Conservation (phyloP, 2,888 invertebrate genomes). For the Cremastinae sp. region DNA sequence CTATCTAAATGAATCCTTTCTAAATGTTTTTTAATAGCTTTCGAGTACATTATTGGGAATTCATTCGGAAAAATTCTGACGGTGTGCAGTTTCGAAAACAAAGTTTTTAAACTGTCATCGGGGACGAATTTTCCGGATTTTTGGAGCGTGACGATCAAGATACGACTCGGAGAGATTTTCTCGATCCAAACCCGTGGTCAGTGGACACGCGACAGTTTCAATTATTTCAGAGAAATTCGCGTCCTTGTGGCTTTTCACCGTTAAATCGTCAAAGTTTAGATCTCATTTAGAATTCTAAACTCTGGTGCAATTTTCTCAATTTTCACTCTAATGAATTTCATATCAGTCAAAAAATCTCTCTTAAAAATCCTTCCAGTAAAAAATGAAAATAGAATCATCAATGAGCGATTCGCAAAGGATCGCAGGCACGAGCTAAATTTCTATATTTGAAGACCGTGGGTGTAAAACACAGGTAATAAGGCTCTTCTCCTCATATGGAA, state of each 20-base stretch:
- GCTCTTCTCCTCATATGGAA: conserved; percentile 57
- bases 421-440: conserved; percentile 19
- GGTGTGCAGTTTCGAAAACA: conserved; percentile 53
- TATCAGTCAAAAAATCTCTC: no score
- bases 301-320: no score
- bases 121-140: conserved; percentile 32
- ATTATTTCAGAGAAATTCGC: conserved; percentile 15
- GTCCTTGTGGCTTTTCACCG: conserved; percentile 33
- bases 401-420: no score
- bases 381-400: neutral
- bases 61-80: conserved; percentile 21
- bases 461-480: conserved; percentile 69
- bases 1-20: no score
- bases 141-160: conserved; percentile 60
- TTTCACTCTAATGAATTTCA: conserved; percentile 9
- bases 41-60: conserved; percentile 1
- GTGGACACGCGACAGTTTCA: conserved; percentile 61
- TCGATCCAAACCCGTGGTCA: conserved; percentile 36
- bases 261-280: neutral
- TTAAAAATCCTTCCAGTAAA: no score
- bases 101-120: conserved; percentile 59
- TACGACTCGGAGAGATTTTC: conserved; percentile 47
- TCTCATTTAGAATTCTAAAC: no score
- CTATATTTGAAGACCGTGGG: conserved; percentile 62
- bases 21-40: conserved; percentile 9